A percentile compares a stretch with the other conserved stretches of the same genome.
phyloP scores from a whole-genome alignment of 2,797 vertebrate genomes.

The Tokudaia tokunoshimensis region DNA sequence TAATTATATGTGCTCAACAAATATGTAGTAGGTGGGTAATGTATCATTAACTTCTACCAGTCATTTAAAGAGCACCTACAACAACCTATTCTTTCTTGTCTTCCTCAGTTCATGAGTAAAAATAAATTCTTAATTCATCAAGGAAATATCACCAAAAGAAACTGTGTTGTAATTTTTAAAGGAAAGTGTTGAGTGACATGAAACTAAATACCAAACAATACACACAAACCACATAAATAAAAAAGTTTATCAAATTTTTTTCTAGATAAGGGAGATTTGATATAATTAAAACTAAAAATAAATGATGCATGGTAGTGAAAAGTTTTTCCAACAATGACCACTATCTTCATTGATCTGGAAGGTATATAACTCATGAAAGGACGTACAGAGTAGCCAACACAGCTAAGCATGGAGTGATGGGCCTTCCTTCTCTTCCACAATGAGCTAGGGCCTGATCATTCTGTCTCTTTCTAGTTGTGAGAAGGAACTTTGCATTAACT shows the following conservation, averaged over 20 bases:
- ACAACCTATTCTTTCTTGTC: neutral
- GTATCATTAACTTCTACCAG: neutral
- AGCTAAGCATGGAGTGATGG: neutral
- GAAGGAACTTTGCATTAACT: neutral
- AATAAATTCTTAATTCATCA: neutral
- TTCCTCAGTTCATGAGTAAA: neutral
- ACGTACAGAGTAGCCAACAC: neutral
- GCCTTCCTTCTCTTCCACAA: neutral
- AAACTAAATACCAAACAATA: neutral
- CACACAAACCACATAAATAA: neutral
- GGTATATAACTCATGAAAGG: neutral
- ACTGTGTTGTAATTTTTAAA: neutral
- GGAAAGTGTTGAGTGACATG: neutral
- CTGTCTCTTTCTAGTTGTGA: neutral
- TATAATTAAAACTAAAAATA: neutral
- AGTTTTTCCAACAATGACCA: neutral
- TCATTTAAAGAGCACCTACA: neutral
- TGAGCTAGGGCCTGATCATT: too few relatives aligned
- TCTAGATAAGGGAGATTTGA: neutral
- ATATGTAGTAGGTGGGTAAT: neutral
- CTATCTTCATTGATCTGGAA: neutral
- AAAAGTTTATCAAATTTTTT: neutral
- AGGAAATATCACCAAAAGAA: neutral
- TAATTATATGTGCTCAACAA: neutral
- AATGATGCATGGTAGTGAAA: neutral